Base-by-base conservation (phyloP, 2,888 invertebrate species). In the Melanophora roralis region DNA sequence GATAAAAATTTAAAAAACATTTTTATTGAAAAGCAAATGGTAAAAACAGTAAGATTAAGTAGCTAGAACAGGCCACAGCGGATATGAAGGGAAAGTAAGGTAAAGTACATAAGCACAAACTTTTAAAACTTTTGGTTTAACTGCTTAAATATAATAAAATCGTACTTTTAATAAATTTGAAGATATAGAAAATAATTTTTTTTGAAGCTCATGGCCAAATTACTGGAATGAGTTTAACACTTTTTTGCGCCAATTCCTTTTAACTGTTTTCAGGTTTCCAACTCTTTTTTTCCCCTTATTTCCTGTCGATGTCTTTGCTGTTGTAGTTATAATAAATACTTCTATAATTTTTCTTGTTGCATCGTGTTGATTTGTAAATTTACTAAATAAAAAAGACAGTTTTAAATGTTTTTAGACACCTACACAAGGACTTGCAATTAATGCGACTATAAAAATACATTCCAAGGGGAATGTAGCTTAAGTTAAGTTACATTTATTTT, bases 331-430 rank as follows among this genome's bases (percentile, higher is more conserved):
- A 60, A 75, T 59, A 75, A 68, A 67, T 68, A 55, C 9, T 43
- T 59, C 27, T 27, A 3, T 27, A 6, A 3, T 36, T 47, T 36
- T 38, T 38, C 32, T 60, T 60, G 9, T 34, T 9, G 27, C 27
- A 47, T 57, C 57, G 80, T 80, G 80, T 73, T 80, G 72, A 80
- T 80, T 76, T 80, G 76, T 76, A 76, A 80, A 80, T 80, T 80
- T 64, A 57, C 51, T 80, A 76, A 68, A 76, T 76, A 73, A 80
- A 68, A 76, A 59, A 68, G 68, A 80, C 80, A 80, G 72, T 80
- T 80, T 80, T 72, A 80, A 80, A 76, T 80, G 59, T 6, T 80
- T 80, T 76, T 62, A 53, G n/a, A 76, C 80, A 80, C 80, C 76
- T 80, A 76, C 80, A 76, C 67, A 55, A 68, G n/a, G 62, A 64